Base-by-base conservation (phyloP, 2,113 vertebrate species). In the Phaethornis superciliosus region DNA sequence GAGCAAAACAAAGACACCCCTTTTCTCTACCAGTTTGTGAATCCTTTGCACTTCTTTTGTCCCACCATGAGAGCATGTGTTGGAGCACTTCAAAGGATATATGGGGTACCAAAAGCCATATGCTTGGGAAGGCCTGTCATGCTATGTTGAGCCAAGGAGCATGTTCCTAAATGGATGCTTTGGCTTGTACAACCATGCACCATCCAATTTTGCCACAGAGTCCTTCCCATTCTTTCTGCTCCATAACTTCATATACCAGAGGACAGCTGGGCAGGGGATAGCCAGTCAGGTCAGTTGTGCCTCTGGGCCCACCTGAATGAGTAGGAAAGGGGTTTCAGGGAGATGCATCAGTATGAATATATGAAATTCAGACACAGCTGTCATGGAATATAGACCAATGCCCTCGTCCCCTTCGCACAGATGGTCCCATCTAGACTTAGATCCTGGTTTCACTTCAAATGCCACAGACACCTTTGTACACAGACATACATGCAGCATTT, bases 101-200 rank as follows among this genome's bases (percentile, higher is more conserved):
- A 12, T 1, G 1, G 15, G 13, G 14, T 30, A 30, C 16, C 23
- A 18, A 70, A 15, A 81, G 17, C n/a, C 24, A 14, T 23, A 1
- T 10, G 40, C 35, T 32, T 42, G 28, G 40, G 33, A 79, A 68
- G 46, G 35, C 7, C 49, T 30, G 35, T 46, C 44, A 32, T 44
- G 11, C 26, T 47, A 65, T 0, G 0, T 10, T 30, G 44, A 70
- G 21, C 24, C 77, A 42, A 89, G 37, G 8, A 55, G 2, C 11
- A 3, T 14, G 14, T 26, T 85, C 54, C 40, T 49, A 49, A 33
- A 21, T 3, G 4, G 27, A 28, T 46, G 12, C 23, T 26, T 75
- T 55, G 62, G 27, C 21, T 93, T 67, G 44, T 16, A 64, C 23
- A 68, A 49, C 47, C 44, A 82, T 80, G 59, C 17, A 42, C 35